These are phyloP conservation scores for Rhinella marina DNA, from an alignment of 2,797 vertebrate species.

Conservation along the genomic window DNA sequence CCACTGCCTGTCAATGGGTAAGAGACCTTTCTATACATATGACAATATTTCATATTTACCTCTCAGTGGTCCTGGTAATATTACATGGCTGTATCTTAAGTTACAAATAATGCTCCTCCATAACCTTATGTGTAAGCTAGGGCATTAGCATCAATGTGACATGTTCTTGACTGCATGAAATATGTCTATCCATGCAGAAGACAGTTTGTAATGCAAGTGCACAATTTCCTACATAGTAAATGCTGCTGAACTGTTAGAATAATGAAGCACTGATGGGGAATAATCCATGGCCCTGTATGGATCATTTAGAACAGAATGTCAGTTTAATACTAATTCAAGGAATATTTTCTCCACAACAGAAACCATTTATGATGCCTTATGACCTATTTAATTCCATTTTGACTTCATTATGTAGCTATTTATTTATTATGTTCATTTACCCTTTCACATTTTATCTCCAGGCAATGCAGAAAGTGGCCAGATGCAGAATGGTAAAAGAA, in stretches of 20 bases:
- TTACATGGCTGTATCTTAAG: background rate
- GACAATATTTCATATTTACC: background rate
- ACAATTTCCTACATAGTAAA: slow-evolving; percentile 15
- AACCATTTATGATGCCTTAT: slow-evolving; percentile 14
- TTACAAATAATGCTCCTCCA: background rate
- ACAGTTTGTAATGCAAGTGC: background rate
- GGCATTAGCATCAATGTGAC: slow-evolving; percentile 46
- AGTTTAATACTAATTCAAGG: slow-evolving; percentile 16
- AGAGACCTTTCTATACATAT: slow-evolving; percentile 64
- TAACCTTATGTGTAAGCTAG: background rate
- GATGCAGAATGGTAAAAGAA: slow-evolving; percentile 94
- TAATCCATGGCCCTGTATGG: slow-evolving; percentile 7
- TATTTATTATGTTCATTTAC: background rate
- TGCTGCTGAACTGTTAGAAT: slow-evolving; percentile 25
- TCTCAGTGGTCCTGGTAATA: background rate
- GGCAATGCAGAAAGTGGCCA: slow-evolving; percentile 85
- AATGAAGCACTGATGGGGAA: slow-evolving; percentile 26
- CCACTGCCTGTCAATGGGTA: slow-evolving; percentile 95
- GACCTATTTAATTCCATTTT: slow-evolving; percentile 21
- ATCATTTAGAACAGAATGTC: background rate
- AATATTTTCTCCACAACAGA: background rate
- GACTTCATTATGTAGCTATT: background rate
- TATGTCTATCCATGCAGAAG: slow-evolving; percentile 48
- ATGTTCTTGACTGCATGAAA: slow-evolving; percentile 37
- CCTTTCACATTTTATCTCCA: slow-evolving; percentile 64